Conservation (phyloP, 2,888 invertebrate genomes). For the Hyalella azteca region DNA sequence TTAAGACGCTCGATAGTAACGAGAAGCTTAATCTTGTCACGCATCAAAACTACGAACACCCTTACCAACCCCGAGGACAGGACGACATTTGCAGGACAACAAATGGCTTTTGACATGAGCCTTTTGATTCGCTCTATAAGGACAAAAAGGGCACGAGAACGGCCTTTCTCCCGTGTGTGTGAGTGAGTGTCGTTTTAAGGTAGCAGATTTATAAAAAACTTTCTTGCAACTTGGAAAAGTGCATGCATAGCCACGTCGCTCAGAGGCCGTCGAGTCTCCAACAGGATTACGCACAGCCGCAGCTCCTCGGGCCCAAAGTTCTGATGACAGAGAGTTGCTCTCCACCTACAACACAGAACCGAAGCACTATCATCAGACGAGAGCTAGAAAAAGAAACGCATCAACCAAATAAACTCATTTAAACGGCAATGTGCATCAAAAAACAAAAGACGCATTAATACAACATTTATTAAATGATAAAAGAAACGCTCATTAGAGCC, state of each 20-base stretch:
- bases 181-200: constrained; percentile 47
- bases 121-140: constrained; percentile 44
- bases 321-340: background rate
- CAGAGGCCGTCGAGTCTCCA: background rate
- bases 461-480: no score
- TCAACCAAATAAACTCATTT: background rate
- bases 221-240: background rate
- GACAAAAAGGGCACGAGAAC: constrained; percentile 49
- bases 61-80: background rate
- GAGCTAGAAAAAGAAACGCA: background rate
- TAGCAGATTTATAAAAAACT: background rate
- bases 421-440: background rate
- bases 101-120: constrained; percentile 48
- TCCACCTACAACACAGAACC: constrained; percentile 35
- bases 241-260: background rate
- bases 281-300: background rate
- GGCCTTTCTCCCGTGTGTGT: constrained; percentile 57
- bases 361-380: constrained; percentile 19
- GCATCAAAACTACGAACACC: no score
- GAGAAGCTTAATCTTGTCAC: no score
- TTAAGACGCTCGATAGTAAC: no score
- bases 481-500: no score
- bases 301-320: constrained; percentile 13
- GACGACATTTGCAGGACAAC: constrained; percentile 20
- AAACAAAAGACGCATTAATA: no score